These are phyloP conservation scores for Xylota sylvarum DNA, from an alignment of 2,888 invertebrate genomes.

Conservation along the genomic window DNA sequence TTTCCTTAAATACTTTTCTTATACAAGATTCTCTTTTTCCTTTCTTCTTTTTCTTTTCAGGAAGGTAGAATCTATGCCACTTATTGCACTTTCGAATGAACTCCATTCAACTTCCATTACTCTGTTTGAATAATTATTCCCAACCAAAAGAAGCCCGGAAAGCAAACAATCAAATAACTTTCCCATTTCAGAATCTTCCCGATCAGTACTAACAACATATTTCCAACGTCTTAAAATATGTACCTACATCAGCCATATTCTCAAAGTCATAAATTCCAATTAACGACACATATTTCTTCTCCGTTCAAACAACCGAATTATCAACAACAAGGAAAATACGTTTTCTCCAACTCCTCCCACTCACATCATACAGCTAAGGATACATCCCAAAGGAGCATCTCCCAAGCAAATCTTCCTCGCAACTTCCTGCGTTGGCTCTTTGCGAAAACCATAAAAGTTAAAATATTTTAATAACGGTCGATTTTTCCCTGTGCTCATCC, in stretches of 20 bases:
- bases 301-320: slow-evolving; percentile 35
- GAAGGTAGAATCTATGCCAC: too few species aligned
- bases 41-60: too few species aligned
- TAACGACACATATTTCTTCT: slow-evolving; percentile 72
- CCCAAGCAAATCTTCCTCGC: slow-evolving; percentile 5
- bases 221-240: slow-evolving; percentile 21
- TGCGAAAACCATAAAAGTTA: slow-evolving; percentile 73
- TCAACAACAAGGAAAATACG: slow-evolving; percentile 53
- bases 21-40: too few species aligned
- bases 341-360: slow-evolving; percentile 6
- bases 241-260: slow-evolving; percentile 48
- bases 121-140: too few species aligned
- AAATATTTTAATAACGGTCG: slow-evolving; percentile 77
- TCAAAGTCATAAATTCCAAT: slow-evolving; percentile 70
- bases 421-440: slow-evolving; percentile 45
- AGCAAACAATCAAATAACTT: too few species aligned
- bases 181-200: not conserved
- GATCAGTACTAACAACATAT: slow-evolving; percentile 47
- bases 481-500: slow-evolving; percentile 35
- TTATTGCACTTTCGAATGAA: too few species aligned
- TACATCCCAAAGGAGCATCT: slow-evolving; percentile 53
- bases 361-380: slow-evolving; percentile 25
- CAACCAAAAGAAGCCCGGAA: too few species aligned
- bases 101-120: too few species aligned
- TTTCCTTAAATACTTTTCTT: too few species aligned